Base-by-base conservation (phyloP, 35 echinoderm and acorn worm species). In the Strongylocentrotus purpuratus region DNA sequence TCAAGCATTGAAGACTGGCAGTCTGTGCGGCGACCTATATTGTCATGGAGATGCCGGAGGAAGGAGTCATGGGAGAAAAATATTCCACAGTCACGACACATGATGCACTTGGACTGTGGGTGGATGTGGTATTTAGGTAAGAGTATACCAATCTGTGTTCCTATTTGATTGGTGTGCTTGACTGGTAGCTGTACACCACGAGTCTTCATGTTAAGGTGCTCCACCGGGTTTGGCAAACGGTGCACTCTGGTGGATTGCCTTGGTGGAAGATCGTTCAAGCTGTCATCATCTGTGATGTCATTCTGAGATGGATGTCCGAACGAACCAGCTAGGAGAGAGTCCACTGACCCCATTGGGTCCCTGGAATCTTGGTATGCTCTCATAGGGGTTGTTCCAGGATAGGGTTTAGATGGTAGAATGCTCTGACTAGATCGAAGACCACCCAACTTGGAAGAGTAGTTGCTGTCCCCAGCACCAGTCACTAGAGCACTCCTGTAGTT, bases 31-130 rank as follows among this genome's bases (percentile, higher is more conserved):
- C 94, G 85, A 55, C 97, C 97, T 86, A 95, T 85, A n/a, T 94
- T 86, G 58, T 96, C 95, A 94, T 97, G 97, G 59, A 94, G 91
- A 52, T 97, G 97, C 87, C 90, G 91, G 28, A 97, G 85, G 55
- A 97, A 97, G 14, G 86, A 71, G 52, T 95, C 94, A 59, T 91
- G 95, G 70, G 97, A 95, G 61, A 96, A 97, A 78, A 97, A 96
- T 18, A 96, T 97, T 10, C 97, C 95, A 89, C 97, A 97, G 88
- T 96, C 97, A 52, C 94, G 88, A 86, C 97, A 97, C 70, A 92
- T 93, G 85, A 97, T 97, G 86, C 97, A 97, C 70, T 97, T 97
- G 7, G 97, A 96, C 50, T 96, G 55, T 33, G 52, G 20, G 25
- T 96, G 70, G 31, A 88, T 33, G 25, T 94, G 94, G 71, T 97